Evolutionary conservation across 2,113 vertebrate genomes (phyloP), one percentile per base, ranked within the genome.

Genomic region (Apistogramma diplotaenia): DNA sequence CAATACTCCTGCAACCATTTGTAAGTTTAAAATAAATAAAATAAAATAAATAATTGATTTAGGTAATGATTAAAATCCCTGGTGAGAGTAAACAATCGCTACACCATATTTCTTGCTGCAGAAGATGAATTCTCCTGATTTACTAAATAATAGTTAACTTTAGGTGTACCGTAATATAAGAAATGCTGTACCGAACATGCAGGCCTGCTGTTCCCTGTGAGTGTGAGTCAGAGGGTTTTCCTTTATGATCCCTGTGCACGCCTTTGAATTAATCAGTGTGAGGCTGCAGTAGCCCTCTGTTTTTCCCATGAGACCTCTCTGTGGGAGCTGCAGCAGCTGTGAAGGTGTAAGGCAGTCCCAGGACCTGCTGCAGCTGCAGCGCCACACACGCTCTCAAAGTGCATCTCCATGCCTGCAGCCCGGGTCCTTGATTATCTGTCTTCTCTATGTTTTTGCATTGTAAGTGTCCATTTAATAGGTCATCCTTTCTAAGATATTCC

Each of bases 251-350:
- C 55, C 13, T 65, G 59, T 78, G 58, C 29, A 78, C 5, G 1
- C 35, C 62, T 37, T 54, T 19, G 29, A 80, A 75, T 91, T 87
- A 89, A 85, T 89, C 77, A 46, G 25, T 62, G 58, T 79, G 80
- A 67, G 74, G 71, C 54, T 79, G 82, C 62, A 70, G 89, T 55
- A 83, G 74, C 61, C 55, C 58, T 4, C 85, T 80, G 65, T 62
- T 67, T 59, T 35, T 80, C 81, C 82, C 76, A 57, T 54, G 46
- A 85, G 84, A 82, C 10, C 8, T 79, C 37, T 82, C 84, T 89
- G 82, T 87, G 92, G 87, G 89, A 93, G 89, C 85, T 74, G 46
- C 58, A 86, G 82, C 91, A 93, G 88, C 91, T 93, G 93, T 88
- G 86, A 85, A 46, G 54, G 88, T 85, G 86, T 76, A 85, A 84